These are phyloP conservation scores for Lymantria dispar DNA, from an alignment of 2,888 invertebrate genomes.

Conservation along the genomic window DNA sequence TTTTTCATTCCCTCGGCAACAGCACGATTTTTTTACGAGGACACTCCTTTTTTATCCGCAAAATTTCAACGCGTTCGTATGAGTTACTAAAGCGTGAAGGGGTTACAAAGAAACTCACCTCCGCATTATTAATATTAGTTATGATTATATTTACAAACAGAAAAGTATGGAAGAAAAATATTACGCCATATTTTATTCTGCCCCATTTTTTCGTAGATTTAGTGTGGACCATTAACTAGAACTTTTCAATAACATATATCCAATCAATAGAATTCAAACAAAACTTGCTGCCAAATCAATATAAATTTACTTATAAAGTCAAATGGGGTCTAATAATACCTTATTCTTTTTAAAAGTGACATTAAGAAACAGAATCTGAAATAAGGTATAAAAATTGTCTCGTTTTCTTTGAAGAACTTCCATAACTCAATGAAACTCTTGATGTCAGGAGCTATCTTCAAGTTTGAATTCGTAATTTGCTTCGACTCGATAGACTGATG, in stretches of 20 bases:
- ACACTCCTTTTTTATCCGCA: no score
- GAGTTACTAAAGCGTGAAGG: no score
- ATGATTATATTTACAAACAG: no score
- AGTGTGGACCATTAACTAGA: neutral
- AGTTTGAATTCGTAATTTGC: conserved; percentile 38
- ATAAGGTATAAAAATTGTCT: conserved; percentile 43
- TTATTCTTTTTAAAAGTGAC: conserved; percentile 20
- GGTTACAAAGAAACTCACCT: no score
- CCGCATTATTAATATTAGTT: no score
- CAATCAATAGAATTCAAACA: neutral
- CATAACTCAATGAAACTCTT: conserved; percentile 46
- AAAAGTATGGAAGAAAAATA: no score
- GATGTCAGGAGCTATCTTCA: conserved; percentile 33
- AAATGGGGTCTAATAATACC: conserved; percentile 15
- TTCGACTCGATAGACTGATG: conserved; percentile 31
- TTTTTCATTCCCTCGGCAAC: no score
- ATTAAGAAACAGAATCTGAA: conserved; percentile 39
- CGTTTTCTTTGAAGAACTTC: conserved; percentile 39
- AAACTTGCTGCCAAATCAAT: conserved; percentile 6
- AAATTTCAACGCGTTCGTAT: no score
- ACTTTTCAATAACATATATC: neutral
- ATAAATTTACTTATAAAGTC: conserved; percentile 9
- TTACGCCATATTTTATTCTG: no score
- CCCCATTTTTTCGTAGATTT: no score
- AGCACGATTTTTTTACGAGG: no score